Base-by-base conservation (phyloP, 2,113 vertebrate genomes). In the Aleadryas rufinucha region DNA sequence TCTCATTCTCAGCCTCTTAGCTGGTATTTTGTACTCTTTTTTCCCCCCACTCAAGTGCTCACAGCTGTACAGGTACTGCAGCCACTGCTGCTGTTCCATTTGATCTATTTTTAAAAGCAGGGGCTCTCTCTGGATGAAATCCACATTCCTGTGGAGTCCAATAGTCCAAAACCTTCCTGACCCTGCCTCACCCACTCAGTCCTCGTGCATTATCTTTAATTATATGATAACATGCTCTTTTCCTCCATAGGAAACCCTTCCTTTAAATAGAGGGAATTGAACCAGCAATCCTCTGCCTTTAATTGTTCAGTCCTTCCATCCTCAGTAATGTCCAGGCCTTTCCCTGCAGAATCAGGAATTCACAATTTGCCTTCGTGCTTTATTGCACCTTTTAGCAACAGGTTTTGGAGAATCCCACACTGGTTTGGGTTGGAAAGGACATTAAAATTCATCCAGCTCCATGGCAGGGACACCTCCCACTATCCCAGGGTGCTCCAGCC, bases 71-170 rank as follows among this genome's bases (percentile, higher is more conserved):
- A 93, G 90, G 95, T 90, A 31, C 44, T 66, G 92, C 92, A 85
- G 75, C 3, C 88, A 37, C 68, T 77, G 90, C 53, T 96, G 69
- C 90, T 85, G 3, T 39, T 79, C 45, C 86, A 63, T 88, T 90
- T 80, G 90, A 84, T 92, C 71, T 97, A 35, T 86, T 92, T 95
- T 95, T 86, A 74, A 77, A 80, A 80, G 79, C 81, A 80, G n/a
- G 71, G 54, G 50, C 79, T 94, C 88, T 94, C 88, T 90, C 45
- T 65, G 88, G 87, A 19, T 97, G 78, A 87, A 92, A 90, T 95
- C 65, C 59, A 70, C 72, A 81, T 96, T 90, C 69, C 88, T 64
- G 70, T 60, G 74, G 6, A 88, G 53, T 37, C 54, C 89, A 86
- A 31, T 77, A 9, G 54, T 95, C 87, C 86, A 77, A 87, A 87